Evolutionary conservation across 2,888 invertebrate genomes (phyloP).

Genomic region (Branchipolynoe longqiensis): DNA sequence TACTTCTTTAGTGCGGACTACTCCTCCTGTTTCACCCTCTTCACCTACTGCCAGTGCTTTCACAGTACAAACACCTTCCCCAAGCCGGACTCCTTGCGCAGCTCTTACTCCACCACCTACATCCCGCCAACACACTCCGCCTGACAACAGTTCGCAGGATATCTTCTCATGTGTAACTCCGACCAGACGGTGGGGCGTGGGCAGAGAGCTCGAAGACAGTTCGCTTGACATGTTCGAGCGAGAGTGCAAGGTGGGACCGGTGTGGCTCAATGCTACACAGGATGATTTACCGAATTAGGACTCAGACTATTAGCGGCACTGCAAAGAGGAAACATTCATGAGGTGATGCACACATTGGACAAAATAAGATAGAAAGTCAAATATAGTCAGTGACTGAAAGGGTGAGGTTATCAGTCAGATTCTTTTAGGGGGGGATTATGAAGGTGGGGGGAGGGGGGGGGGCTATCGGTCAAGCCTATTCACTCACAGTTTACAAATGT

Average conservation of each 20-base stretch:
- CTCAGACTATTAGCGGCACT: neutral
- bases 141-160: neutral
- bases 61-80: too few species aligned
- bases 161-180: neutral
- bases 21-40: too few species aligned
- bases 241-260: neutral
- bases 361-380: neutral
- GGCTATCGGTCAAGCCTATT: neutral
- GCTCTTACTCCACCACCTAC: too few species aligned
- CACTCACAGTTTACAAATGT: neutral
- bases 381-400: neutral
- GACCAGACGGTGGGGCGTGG: neutral
- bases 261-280: neutral
- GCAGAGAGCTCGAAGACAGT: neutral
- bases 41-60: too few species aligned
- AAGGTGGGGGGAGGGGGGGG: too few species aligned
- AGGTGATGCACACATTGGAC: neutral
- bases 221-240: neutral
- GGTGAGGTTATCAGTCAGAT: neutral
- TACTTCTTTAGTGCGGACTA: too few species aligned
- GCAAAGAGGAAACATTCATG: too few species aligned
- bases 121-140: neutral
- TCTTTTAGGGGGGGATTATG: too few species aligned
- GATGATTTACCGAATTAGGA: slow-evolving; percentile 6
- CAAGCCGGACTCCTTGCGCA: too few species aligned